Percentiles rank a stretch among this genome's conserved stretches.
Evolutionary conservation across 2,888 invertebrate genomes (phyloP).

Genomic region (Alloscopus bannaensis): DNA sequence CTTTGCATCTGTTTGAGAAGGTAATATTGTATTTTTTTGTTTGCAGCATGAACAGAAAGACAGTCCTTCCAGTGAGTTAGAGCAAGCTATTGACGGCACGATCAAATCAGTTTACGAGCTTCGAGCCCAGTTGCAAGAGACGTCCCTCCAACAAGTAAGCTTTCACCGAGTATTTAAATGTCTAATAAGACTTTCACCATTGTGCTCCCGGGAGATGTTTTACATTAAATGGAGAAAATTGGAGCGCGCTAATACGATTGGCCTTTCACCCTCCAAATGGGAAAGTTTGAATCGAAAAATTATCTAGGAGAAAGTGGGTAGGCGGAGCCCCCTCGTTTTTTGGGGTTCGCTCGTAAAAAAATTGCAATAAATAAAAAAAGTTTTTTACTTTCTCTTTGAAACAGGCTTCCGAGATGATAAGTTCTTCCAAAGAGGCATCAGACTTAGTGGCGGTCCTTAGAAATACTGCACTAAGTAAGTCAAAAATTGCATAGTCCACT

Average conservation of each 20-base stretch:
- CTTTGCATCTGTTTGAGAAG: too few species aligned
- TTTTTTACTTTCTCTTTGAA: slow-evolving; percentile 32
- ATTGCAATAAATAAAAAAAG: slow-evolving; percentile 19
- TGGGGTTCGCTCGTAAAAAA: not conserved
- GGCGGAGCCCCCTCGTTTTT: not conserved
- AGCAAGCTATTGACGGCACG: slow-evolving; percentile 72
- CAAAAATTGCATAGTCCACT: not conserved
- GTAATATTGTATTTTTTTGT: slow-evolving; percentile 10
- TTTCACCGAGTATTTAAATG: too few species aligned
- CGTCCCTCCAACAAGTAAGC: slow-evolving; percentile 72
- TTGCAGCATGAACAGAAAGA: slow-evolving; percentile 73
- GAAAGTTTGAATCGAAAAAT: too few species aligned
- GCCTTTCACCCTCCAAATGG: too few species aligned
- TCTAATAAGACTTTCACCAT: too few species aligned
- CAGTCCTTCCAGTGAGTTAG: slow-evolving; percentile 71
- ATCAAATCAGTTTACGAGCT: slow-evolving; percentile 73
- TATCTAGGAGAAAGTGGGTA: too few species aligned
- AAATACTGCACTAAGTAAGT: slow-evolving; percentile 83
- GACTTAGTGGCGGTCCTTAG: slow-evolving; percentile 81
- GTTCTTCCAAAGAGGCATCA: slow-evolving; percentile 74
- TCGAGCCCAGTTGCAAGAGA: slow-evolving; percentile 72
- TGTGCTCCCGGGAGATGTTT: too few species aligned
- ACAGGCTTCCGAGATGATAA: slow-evolving; percentile 72
- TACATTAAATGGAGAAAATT: too few species aligned
- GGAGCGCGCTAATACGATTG: too few species aligned